phyloP scores from a whole-genome alignment of 2,113 vertebrate genomes.

The Dromas ardeola region DNA sequence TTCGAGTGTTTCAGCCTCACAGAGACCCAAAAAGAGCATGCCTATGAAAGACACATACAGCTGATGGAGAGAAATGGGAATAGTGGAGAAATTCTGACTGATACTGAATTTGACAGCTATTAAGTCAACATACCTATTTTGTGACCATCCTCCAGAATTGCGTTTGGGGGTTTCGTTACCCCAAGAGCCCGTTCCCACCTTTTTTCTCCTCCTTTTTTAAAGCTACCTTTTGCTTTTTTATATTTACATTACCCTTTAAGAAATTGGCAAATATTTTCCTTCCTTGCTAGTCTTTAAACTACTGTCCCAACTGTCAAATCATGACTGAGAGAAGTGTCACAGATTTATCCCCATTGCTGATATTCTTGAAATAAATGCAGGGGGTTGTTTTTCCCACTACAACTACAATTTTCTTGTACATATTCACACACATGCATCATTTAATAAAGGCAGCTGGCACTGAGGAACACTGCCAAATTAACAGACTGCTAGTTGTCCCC shows the following conservation, averaged over 20 bases:
- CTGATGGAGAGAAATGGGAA: background rate
- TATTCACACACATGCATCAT: background rate
- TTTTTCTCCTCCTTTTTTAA: background rate
- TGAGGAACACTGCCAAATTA: slow-evolving; percentile 13
- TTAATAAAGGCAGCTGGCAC: slow-evolving; percentile 55
- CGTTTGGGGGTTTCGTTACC: background rate
- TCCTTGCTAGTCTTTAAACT: background rate
- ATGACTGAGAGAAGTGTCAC: background rate
- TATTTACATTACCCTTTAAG: background rate
- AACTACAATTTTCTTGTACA: background rate
- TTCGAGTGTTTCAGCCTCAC: background rate
- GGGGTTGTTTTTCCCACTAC: background rate
- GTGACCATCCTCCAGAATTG: background rate
- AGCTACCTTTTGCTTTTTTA: background rate
- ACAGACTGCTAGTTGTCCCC: slow-evolving; percentile 3
- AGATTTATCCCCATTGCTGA: background rate
- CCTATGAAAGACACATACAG: background rate
- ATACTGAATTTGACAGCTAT: background rate
- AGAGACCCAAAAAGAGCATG: background rate
- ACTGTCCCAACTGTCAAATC: background rate
- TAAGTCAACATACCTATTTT: background rate
- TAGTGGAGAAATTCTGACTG: background rate
- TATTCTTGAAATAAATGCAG: background rate
- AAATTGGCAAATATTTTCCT: background rate
- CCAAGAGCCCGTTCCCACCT: background rate